Percentiles rank a stretch among this genome's conserved stretches.
Conservation (phyloP, 1,140 invertebrate genomes). For the Penaeus vannamei region DNA sequence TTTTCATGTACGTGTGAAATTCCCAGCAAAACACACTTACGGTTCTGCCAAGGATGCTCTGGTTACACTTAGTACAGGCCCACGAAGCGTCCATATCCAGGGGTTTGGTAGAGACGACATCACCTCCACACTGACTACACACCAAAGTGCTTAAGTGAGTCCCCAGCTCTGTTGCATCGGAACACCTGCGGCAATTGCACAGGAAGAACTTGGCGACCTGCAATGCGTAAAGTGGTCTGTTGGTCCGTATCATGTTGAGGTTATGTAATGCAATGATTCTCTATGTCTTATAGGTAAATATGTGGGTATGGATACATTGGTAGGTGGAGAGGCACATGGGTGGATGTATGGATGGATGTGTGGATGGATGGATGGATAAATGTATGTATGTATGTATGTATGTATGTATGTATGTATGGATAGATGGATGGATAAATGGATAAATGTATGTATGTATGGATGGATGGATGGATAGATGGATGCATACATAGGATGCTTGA, state of each 20-base stretch:
- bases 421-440: too few relatives aligned
- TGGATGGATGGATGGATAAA: too few relatives aligned
- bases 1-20: background rate
- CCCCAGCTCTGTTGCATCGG: slow-evolving; percentile 69
- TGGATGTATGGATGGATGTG: too few relatives aligned
- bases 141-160: slow-evolving; percentile 67
- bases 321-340: too few relatives aligned
- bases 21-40: slow-evolving; percentile 69
- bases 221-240: too few relatives aligned
- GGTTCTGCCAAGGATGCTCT: slow-evolving; percentile 75
- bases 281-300: too few relatives aligned
- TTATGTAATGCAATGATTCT: background rate
- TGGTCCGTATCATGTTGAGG: background rate
- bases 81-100: slow-evolving; percentile 76
- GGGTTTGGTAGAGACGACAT: slow-evolving; percentile 75
- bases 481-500: too few relatives aligned
- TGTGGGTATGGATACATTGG: too few relatives aligned
- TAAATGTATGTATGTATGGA: too few relatives aligned
- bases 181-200: slow-evolving; percentile 68
- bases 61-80: slow-evolving; percentile 78
- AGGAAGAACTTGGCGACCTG: slow-evolving; percentile 82
- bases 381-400: too few relatives aligned
- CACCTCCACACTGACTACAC: slow-evolving; percentile 70
- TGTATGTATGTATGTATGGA: too few relatives aligned
- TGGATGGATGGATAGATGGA: too few relatives aligned